phyloP scores from a whole-genome alignment of 92 coral and sea anemone species.

The Epizoanthus fatuus region DNA sequence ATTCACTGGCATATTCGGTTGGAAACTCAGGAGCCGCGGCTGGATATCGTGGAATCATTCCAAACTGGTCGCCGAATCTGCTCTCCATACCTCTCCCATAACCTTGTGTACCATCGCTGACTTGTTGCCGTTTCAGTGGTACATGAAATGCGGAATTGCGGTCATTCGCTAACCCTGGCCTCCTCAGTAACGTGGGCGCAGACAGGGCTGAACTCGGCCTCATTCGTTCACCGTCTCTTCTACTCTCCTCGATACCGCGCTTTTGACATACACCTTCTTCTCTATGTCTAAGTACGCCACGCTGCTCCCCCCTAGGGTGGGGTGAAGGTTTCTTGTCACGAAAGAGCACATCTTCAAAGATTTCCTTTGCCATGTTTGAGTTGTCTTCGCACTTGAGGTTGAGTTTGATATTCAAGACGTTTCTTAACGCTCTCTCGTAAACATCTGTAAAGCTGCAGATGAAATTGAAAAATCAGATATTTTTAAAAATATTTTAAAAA shows the following conservation, averaged over 20 bases:
- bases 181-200: constrained; percentile 38
- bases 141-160: constrained; percentile 45
- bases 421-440: constrained; percentile 37
- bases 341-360: constrained; percentile 18
- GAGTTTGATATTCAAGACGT: constrained; percentile 26
- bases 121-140: constrained; percentile 33
- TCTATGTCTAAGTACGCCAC: neutral
- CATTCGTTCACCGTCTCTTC: neutral
- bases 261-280: neutral
- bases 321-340: constrained; percentile 21
- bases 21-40: constrained; percentile 3
- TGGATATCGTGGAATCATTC: constrained; percentile 23
- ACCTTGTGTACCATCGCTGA: constrained; percentile 9
- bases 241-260: constrained; percentile 5
- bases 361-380: constrained; percentile 28
- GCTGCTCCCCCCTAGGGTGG: neutral
- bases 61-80: constrained; percentile 24
- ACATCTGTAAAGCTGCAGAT: constrained; percentile 35
- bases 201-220: neutral
- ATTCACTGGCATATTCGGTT: constrained; percentile 1
- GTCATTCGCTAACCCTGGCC: constrained; percentile 27
- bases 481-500: neutral
- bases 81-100: constrained; percentile 14
- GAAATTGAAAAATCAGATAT: neutral
- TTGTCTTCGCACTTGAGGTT: constrained; percentile 50